phyloP scores from a whole-genome alignment of 2,113 vertebrate species.

The Cyphomyrus plagiostoma region DNA sequence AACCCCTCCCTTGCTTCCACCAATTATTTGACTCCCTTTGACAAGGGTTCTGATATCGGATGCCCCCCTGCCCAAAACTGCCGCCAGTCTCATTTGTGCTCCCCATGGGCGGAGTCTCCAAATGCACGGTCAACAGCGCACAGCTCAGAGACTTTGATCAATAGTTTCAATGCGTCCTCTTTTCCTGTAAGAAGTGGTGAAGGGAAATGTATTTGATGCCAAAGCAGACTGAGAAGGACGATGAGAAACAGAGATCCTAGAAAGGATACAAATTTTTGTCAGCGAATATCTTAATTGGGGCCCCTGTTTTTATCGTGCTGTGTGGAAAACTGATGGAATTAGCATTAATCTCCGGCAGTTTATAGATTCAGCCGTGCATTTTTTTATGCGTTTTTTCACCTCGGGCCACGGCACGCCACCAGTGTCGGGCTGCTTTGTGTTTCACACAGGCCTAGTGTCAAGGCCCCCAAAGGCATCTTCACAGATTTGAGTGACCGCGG shows the following conservation, averaged over 20 bases:
- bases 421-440: constrained; percentile 64
- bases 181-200: not conserved
- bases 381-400: constrained; percentile 54
- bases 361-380: constrained; percentile 59
- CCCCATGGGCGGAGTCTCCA: not conserved
- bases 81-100: not conserved
- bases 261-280: not conserved
- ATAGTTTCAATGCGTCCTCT: not conserved
- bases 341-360: constrained; percentile 49
- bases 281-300: not conserved
- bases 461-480: constrained; percentile 63
- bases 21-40: constrained; percentile 20
- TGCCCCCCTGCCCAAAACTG: not conserved
- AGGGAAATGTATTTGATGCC: not conserved
- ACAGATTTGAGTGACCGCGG: constrained; percentile 83
- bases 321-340: constrained; percentile 26
- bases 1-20: constrained; percentile 10
- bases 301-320: not conserved
- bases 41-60: not conserved
- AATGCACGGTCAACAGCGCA: not conserved
- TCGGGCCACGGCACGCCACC: constrained; percentile 70
- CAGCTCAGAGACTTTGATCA: not conserved
- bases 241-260: not conserved
- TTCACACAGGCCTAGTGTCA: constrained; percentile 73
- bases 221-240: not conserved